Evolutionary conservation across 2,113 vertebrate genomes (phyloP).

Genomic region (Carlito syrichta): DNA sequence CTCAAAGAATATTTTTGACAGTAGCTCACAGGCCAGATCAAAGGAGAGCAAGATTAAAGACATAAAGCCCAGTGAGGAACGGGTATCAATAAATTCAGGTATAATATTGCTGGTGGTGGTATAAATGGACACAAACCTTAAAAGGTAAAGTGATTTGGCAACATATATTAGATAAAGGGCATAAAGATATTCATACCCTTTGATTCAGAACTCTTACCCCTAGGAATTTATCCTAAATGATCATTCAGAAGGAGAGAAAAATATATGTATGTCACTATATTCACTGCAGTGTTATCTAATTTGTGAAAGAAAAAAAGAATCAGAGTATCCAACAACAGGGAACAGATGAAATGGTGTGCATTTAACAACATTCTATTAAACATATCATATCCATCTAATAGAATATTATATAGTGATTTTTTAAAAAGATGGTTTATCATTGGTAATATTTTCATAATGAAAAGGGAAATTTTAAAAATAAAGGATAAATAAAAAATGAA

Average conservation of each 20-base stretch:
- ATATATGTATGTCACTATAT: not conserved
- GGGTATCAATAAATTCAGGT: not conserved
- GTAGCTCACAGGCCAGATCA: not conserved
- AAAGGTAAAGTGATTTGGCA: slow-evolving; percentile 48
- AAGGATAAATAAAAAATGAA: not conserved
- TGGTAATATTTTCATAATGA: slow-evolving; percentile 45
- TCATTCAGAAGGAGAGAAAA: slow-evolving; percentile 22
- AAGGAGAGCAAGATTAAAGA: not conserved
- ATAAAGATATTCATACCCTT: slow-evolving; percentile 59
- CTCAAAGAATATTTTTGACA: slow-evolving; percentile 14
- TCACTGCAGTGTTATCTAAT: not conserved
- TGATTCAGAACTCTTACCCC: slow-evolving; percentile 41
- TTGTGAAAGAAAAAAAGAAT: not conserved
- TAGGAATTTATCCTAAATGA: slow-evolving; percentile 48
- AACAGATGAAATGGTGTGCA: not conserved
- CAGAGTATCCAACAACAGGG: not conserved
- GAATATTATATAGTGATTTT: not conserved
- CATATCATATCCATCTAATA: not conserved
- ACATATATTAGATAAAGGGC: slow-evolving; percentile 29
- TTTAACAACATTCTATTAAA: not conserved
- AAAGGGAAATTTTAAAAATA: not conserved
- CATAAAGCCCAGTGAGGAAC: not conserved
- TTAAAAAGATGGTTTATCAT: not conserved
- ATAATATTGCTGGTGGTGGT: not conserved
- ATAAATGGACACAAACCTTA: slow-evolving; percentile 26